Evolutionary conservation across 2,797 vertebrate species (phyloP).

Genomic region (Lepidocolaptes lacrymiger): DNA sequence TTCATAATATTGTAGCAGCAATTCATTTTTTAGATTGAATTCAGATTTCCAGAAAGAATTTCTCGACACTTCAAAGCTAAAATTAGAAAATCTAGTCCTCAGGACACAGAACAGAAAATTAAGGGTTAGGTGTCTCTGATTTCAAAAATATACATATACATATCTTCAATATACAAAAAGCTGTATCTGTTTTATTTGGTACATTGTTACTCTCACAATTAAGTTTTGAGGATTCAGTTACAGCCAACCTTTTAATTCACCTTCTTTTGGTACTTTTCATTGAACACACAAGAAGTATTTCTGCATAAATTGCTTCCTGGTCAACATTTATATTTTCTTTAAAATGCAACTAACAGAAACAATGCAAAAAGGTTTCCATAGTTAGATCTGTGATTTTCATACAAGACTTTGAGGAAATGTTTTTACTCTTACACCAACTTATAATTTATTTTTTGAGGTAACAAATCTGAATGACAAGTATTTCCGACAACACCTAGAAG

Average conservation of each 20-base stretch:
- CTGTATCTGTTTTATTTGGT: background rate
- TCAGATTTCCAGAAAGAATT: background rate
- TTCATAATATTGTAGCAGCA: background rate
- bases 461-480: slow-evolving; percentile 81
- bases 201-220: background rate
- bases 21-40: background rate
- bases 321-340: background rate
- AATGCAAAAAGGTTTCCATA: background rate
- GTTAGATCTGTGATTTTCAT: background rate
- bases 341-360: background rate
- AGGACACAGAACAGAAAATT: background rate
- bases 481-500: slow-evolving; percentile 79
- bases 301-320: background rate
- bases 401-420: background rate
- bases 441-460: slow-evolving; percentile 63
- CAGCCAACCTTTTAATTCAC: background rate
- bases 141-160: background rate
- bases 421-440: background rate
- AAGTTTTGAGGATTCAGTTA: background rate
- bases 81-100: background rate
- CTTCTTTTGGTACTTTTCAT: background rate
- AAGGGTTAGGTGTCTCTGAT: background rate
- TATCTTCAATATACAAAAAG: background rate
- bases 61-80: background rate
- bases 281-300: background rate